phyloP scores from a whole-genome alignment of 1,140 invertebrate genomes.

The Drosophila asahinai region DNA sequence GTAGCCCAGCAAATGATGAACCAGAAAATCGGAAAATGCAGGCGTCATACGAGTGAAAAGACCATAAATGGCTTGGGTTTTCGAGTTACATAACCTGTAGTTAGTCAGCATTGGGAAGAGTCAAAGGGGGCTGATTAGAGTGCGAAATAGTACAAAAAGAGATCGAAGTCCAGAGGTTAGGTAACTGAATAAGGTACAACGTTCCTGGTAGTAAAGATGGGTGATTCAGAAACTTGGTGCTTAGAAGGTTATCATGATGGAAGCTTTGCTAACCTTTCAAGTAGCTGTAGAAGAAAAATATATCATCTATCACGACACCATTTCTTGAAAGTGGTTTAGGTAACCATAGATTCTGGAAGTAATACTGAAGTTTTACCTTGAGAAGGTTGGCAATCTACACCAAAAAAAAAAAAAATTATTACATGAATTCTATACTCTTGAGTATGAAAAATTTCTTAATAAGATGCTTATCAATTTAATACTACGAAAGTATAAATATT shows the following conservation, averaged over 20 bases:
- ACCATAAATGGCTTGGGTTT: neutral
- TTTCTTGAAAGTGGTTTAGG: no score
- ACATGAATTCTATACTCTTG: no score
- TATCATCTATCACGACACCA: neutral
- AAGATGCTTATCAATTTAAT: no score
- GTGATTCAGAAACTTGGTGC: no score
- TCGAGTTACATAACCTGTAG: slow-evolving; percentile 1
- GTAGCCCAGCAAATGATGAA: slow-evolving; percentile 25
- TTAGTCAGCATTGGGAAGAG: neutral
- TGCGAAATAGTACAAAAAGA: neutral
- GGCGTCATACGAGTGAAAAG: slow-evolving; percentile 4
- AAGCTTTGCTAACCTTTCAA: neutral
- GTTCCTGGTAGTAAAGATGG: no score
- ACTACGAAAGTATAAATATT: no score
- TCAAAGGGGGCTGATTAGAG: neutral
- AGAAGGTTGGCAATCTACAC: neutral
- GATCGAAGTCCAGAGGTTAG: neutral
- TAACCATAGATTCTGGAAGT: neutral
- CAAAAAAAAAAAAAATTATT: no score
- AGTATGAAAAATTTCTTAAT: no score
- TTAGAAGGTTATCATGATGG: no score
- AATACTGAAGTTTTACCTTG: no score
- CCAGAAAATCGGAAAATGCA: slow-evolving; percentile 22
- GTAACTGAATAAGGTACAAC: neutral
- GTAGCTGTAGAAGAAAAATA: neutral